These are phyloP conservation scores for Morone saxatilis DNA, from an alignment of 2,113 vertebrate species.

Conservation along the genomic window DNA sequence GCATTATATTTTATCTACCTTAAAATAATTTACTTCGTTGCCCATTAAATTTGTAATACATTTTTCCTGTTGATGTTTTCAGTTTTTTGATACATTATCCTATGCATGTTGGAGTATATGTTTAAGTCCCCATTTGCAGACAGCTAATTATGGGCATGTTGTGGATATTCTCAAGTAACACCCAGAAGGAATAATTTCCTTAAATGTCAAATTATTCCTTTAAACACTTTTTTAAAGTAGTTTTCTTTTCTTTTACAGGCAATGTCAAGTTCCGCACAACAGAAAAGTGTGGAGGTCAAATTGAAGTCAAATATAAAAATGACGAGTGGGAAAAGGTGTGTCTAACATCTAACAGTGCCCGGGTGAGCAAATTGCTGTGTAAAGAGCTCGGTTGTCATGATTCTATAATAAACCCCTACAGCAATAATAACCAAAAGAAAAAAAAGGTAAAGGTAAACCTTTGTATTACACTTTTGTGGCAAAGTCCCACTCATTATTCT, in stretches of 20 bases:
- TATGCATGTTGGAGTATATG: background rate
- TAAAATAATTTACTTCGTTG: background rate
- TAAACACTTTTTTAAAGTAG: background rate
- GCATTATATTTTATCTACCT: background rate
- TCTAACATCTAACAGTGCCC: rapidly evolving
- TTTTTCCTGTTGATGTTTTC: background rate
- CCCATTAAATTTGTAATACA: background rate
- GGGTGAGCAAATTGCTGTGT: slow-evolving; percentile 16
- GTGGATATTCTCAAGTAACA: background rate
- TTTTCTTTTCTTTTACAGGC: slow-evolving; percentile 20
- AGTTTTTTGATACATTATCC: background rate
- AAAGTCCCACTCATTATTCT: background rate
- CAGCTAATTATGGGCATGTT: background rate
- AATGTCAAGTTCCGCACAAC: background rate
- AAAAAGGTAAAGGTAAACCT: background rate
- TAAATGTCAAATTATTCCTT: background rate
- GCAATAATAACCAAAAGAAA: rapidly evolving
- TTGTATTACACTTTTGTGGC: background rate
- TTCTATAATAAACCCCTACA: rapidly evolving
- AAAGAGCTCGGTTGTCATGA: rapidly evolving
- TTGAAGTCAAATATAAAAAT: slow-evolving; percentile 25
- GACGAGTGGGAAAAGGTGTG: slow-evolving; percentile 32
- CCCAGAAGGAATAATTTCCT: background rate
- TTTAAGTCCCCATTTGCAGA: background rate
- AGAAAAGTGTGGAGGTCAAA: slow-evolving; percentile 56